Evolutionary conservation across 2,797 vertebrate genomes (phyloP).

Genomic region (Myiotriccus ornatus): DNA sequence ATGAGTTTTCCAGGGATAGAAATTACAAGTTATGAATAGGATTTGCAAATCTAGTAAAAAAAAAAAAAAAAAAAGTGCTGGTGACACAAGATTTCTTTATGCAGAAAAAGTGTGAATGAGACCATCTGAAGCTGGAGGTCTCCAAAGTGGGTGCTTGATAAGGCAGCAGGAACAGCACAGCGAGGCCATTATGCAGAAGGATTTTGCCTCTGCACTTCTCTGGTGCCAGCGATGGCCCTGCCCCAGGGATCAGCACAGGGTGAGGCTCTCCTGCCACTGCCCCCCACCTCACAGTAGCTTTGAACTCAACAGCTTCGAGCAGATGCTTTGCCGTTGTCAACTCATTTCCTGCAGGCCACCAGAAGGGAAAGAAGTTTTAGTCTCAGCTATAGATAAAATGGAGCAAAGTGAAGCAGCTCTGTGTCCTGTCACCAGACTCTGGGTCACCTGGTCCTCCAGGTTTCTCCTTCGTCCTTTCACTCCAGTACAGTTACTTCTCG

Average conservation of each 20-base stretch:
- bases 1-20: neutral
- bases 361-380: neutral
- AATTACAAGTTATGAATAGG: neutral
- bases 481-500: neutral
- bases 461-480: neutral
- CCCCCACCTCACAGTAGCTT: neutral
- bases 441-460: neutral
- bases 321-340: neutral
- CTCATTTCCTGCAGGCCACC: neutral
- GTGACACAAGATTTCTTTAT: neutral
- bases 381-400: neutral
- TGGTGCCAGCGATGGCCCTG: neutral
- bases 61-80: neutral
- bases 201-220: neutral
- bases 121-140: neutral
- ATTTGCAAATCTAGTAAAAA: neutral
- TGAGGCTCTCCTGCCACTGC: neutral
- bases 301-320: neutral
- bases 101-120: neutral
- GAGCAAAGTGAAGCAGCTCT: neutral
- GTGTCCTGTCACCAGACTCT: neutral
- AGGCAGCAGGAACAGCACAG: neutral
- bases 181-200: accelerated
- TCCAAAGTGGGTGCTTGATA: neutral
- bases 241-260: neutral